Conservation (phyloP, 2,113 vertebrate species). For the Pedetes capensis region DNA sequence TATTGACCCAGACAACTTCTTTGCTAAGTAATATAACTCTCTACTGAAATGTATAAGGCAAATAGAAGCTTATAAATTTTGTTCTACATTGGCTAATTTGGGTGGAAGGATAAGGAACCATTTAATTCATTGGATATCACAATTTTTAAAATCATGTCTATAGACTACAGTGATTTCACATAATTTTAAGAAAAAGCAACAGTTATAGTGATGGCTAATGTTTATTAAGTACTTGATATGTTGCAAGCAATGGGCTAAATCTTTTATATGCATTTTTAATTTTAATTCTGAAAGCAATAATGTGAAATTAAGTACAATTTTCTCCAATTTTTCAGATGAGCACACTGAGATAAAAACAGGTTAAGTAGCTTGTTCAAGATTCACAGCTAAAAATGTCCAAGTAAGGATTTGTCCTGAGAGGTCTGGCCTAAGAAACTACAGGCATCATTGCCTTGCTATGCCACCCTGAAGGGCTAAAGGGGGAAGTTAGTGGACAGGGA, state of each 20-base stretch:
- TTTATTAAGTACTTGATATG: conserved; percentile 12
- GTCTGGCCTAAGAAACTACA: not conserved
- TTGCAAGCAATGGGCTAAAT: not conserved
- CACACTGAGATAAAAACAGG: not conserved
- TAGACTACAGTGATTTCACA: not conserved
- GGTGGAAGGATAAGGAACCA: not conserved
- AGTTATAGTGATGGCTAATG: not conserved
- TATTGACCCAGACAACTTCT: conserved; percentile 19
- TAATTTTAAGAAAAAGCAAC: not conserved
- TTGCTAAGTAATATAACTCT: conserved; percentile 62
- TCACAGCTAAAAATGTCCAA: not conserved
- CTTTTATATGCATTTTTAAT: not conserved
- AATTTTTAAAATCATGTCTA: not conserved
- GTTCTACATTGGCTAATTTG: not conserved
- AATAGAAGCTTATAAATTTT: not conserved
- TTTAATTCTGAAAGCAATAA: not conserved
- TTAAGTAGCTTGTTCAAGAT: not conserved
- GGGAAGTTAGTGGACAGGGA: not conserved
- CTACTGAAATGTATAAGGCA: conserved; percentile 29
- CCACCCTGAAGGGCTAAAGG: fast-evolving
- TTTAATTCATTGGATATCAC: not conserved
- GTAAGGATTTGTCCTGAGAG: not conserved
- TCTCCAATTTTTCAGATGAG: not conserved
- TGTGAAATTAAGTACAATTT: not conserved
- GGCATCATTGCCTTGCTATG: not conserved